Conservation (phyloP, 2,888 invertebrate genomes). For the Xestia rhomboidea region DNA sequence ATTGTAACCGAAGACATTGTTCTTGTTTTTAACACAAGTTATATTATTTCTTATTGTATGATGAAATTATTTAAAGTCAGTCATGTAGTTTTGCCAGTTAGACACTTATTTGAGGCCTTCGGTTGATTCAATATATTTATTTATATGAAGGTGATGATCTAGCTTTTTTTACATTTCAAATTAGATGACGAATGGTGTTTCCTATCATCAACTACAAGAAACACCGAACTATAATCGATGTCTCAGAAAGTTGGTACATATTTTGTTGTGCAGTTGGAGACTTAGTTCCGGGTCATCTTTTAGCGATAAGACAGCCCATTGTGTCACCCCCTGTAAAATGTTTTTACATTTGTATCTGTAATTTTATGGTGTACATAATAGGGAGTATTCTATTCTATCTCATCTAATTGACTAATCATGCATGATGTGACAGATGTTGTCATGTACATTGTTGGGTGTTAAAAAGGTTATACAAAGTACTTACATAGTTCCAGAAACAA, state of each 20-base stretch:
- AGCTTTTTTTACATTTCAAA: neutral
- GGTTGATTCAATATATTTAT: neutral
- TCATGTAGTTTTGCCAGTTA: neutral
- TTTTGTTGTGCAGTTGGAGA: neutral
- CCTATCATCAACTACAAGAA: too few relatives aligned
- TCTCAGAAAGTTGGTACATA: too few relatives aligned
- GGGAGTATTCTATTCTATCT: too few relatives aligned
- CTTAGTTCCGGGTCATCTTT: neutral
- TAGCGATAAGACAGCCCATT: too few relatives aligned
- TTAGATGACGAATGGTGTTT: neutral
- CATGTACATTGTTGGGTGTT: neutral
- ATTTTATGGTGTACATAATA: too few relatives aligned
- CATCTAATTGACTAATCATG: neutral
- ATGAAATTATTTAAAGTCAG: neutral
- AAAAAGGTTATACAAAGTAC: neutral
- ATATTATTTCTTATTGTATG: neutral
- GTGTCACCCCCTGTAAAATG: too few relatives aligned
- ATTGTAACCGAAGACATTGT: conserved; percentile 4
- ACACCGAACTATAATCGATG: neutral
- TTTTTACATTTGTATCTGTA: too few relatives aligned
- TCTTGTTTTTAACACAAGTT: conserved; percentile 3
- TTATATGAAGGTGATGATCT: neutral
- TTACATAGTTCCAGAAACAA: neutral
- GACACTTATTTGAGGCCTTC: neutral
- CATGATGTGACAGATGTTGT: neutral